Conservation (phyloP, 2,797 vertebrate genomes). For the Synanceia verrucosa region DNA sequence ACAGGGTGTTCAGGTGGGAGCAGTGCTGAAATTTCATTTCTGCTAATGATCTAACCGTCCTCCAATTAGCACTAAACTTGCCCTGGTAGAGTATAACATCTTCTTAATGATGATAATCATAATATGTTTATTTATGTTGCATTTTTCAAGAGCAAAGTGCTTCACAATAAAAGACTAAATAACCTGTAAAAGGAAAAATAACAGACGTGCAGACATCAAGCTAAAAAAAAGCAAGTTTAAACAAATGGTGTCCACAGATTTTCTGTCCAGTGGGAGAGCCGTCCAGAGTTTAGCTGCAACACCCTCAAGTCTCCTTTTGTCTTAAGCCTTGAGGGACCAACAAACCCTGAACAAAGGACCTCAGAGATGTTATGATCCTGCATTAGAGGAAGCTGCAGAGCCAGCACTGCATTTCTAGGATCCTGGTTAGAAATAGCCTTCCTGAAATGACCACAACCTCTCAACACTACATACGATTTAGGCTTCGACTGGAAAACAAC, state of each 20-base stretch:
- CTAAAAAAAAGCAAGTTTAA: neutral
- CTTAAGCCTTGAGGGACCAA: neutral
- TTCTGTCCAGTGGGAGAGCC: neutral
- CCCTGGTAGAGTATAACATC: constrained; percentile 12
- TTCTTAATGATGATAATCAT: neutral
- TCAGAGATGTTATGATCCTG: no score
- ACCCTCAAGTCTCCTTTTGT: constrained; percentile 4
- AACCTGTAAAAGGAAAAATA: neutral
- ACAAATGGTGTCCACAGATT: neutral
- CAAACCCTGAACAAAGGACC: neutral
- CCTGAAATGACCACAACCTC: no score
- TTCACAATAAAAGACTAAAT: neutral
- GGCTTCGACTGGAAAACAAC: no score
- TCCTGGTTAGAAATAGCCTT: no score
- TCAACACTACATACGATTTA: no score
- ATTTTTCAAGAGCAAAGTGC: neutral
- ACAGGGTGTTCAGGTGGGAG: constrained; percentile 21
- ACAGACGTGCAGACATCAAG: neutral
- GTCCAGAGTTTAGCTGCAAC: neutral
- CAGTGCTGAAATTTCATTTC: constrained; percentile 8
- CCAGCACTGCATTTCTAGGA: no score
- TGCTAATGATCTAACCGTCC: neutral
- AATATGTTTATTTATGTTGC: neutral
- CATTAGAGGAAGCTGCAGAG: no score
- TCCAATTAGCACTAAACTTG: constrained; percentile 15